A percentile compares a stretch with the other conserved stretches of the same genome.
phyloP scores from a whole-genome alignment of 2,797 vertebrate species.

The Margarornis squamiger region DNA sequence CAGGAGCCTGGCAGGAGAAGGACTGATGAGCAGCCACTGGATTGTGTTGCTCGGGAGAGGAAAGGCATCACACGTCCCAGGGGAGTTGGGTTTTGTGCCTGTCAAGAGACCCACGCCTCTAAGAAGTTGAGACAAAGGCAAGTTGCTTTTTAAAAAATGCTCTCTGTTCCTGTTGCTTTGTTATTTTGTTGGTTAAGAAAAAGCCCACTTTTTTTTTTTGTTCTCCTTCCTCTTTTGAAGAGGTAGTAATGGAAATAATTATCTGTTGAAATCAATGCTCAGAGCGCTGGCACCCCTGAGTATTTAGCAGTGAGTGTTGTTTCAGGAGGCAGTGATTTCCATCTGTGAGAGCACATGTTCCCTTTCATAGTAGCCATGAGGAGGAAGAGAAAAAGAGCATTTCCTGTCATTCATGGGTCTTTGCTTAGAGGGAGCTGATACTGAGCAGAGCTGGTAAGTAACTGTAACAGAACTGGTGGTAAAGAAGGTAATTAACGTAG shows the following conservation, averaged over 20 bases:
- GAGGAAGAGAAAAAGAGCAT: neutral
- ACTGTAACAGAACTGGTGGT: neutral
- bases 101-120: fast-evolving
- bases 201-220: neutral
- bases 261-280: neutral
- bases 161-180: neutral
- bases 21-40: fast-evolving
- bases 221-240: neutral
- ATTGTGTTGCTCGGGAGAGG: fast-evolving
- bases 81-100: neutral
- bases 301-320: neutral
- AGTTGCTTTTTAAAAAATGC: neutral
- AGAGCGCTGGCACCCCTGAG: neutral
- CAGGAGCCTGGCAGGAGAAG: fast-evolving
- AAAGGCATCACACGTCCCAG: fast-evolving
- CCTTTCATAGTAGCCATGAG: neutral
- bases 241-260: neutral
- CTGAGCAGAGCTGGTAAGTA: neutral
- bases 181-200: neutral
- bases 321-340: neutral
- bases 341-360: conserved; percentile 1
- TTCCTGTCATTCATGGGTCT: neutral
- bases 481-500: fast-evolving
- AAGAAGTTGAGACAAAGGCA: neutral
- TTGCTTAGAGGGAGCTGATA: neutral